Percentiles rank a stretch among this genome's conserved stretches.
Evolutionary conservation across 2,113 vertebrate genomes (phyloP).

Genomic region (Albula goreensis): DNA sequence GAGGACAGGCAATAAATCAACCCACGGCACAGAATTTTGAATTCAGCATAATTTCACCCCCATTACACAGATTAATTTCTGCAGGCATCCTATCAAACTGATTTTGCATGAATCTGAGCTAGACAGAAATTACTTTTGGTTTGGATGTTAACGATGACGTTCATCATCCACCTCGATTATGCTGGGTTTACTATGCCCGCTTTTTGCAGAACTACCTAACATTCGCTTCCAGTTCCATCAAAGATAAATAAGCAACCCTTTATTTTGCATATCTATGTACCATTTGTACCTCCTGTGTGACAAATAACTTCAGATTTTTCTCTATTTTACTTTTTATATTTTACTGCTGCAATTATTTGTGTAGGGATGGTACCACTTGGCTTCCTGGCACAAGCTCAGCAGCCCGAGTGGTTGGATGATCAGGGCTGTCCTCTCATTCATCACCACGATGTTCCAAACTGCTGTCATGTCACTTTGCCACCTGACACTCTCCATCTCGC

Average conservation of each 20-base stretch:
- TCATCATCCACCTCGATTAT: no score
- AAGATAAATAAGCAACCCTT: no score
- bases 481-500: slow-evolving; percentile 33
- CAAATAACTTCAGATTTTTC: no score
- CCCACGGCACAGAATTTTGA: neutral
- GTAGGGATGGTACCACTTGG: neutral
- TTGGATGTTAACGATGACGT: no score
- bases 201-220: no score
- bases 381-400: neutral
- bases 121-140: neutral
- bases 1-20: neutral
- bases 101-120: neutral
- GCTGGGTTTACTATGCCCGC: no score
- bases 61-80: neutral
- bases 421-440: slow-evolving; percentile 11
- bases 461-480: slow-evolving; percentile 56
- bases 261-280: no score
- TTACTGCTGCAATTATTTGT: no score
- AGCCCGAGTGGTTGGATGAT: neutral
- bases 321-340: no score
- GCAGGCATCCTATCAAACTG: neutral
- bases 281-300: no score
- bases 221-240: no score
- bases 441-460: slow-evolving; percentile 58
- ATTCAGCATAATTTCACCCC: neutral